Percentiles rank a stretch among this genome's conserved stretches.
These are phyloP conservation scores for Sanderia malayensis DNA, from an alignment of 30 jellyfish, hydroid and myxozoan genomes.

Conservation along the genomic window DNA sequence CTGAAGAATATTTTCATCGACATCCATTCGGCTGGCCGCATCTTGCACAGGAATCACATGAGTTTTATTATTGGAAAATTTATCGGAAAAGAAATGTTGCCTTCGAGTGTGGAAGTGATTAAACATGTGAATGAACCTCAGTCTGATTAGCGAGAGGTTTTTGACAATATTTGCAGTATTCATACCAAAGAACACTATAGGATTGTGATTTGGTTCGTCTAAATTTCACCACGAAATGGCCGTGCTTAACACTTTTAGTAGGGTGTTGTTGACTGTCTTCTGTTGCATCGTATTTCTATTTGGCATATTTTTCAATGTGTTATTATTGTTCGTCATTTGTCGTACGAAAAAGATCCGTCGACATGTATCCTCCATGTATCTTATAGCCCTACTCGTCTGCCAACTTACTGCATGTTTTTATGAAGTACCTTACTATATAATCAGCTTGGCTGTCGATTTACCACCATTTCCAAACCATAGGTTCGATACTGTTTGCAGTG, in stretches of 20 bases:
- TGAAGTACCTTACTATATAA: constrained; percentile 37
- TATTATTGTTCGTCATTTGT: constrained; percentile 9
- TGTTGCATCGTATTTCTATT: constrained; percentile 13
- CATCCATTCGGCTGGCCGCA: no score
- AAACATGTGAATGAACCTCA: no score
- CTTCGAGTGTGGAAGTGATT: no score
- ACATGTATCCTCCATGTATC: constrained; percentile 16
- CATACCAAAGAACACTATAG: no score
- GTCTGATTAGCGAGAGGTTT: no score
- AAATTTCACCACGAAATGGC: no score
- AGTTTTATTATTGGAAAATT: no score
- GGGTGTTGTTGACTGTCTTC: not conserved
- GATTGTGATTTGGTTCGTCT: no score
- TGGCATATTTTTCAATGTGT: constrained; percentile 26
- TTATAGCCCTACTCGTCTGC: constrained; percentile 8
- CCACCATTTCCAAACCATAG: constrained; percentile 47
- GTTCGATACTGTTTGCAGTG: constrained; percentile 14
- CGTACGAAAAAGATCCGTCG: constrained; percentile 13
- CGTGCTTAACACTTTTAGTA: not conserved
- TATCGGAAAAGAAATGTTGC: no score
- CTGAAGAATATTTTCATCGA: no score
- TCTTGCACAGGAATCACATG: no score
- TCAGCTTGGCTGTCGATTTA: constrained; percentile 22
- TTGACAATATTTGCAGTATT: no score
- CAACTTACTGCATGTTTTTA: constrained; percentile 35